These are phyloP conservation scores for Phalacrocorax brasilianus DNA, from an alignment of 2,113 vertebrate species.

Conservation along the genomic window DNA sequence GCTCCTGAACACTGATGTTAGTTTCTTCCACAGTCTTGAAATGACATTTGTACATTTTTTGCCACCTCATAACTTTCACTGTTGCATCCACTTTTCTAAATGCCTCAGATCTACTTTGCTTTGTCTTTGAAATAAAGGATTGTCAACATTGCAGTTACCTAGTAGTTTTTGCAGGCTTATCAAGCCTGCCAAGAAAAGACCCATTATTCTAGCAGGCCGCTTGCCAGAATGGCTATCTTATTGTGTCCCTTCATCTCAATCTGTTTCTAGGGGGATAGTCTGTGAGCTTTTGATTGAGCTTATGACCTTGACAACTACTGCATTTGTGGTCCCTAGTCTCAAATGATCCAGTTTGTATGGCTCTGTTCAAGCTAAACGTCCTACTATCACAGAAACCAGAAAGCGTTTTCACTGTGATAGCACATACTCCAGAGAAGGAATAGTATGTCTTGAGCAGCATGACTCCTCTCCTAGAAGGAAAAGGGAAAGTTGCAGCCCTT, in stretches of 20 bases:
- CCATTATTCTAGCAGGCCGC: not conserved
- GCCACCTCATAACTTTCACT: not conserved
- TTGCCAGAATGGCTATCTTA: not conserved
- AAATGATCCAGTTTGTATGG: not conserved
- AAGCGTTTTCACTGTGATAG: not conserved
- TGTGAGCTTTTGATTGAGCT: not conserved
- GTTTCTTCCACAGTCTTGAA: not conserved
- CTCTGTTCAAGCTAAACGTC: not conserved
- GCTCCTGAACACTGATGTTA: not conserved
- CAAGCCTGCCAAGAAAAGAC: not conserved
- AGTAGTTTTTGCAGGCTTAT: not conserved
- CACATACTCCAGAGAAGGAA: not conserved
- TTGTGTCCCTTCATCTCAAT: not conserved
- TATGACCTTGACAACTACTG: not conserved
- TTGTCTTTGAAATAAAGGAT: not conserved
- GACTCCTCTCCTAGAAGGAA: not conserved
- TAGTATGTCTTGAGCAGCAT: not conserved
- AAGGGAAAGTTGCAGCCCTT: not conserved
- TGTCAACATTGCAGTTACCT: not conserved
- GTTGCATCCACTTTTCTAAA: not conserved
- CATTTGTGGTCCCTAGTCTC: not conserved
- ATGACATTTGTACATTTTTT: not conserved
- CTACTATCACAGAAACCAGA: not conserved
- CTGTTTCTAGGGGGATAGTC: not conserved
- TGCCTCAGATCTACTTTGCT: not conserved